Base-by-base conservation (phyloP, 2,888 invertebrate genomes). In the Cheilosia grossa region DNA sequence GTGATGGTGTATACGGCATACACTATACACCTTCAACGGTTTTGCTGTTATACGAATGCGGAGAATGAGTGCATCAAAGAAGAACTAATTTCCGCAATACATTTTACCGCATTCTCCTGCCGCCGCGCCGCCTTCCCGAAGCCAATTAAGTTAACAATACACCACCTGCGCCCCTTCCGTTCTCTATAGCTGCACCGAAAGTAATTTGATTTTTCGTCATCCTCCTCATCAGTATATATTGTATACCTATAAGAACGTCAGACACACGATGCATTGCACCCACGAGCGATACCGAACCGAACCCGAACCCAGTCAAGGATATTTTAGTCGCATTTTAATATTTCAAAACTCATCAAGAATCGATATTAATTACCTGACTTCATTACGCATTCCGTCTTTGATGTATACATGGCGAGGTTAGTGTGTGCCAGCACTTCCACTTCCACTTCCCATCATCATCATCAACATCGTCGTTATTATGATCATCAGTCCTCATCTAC, bases 281-380 rank as follows among this genome's bases (percentile, higher is more conserved):
- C 40, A 19, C n/a, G 24, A 37, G 40, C 42, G 37, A 53, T 21
- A 6, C 15, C 21, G 19, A 13, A 19, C 58, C 21, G 24, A 17
- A 10, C 2, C 21, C 21, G n/a, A n/a, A n/a, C 54, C 21, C 58
- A 37, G 13, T 21, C 51, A 47, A 58, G 64, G 77, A 73, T 82
- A 77, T 79, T 82, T 82, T 47, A 80, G 82, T 70, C 70, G 81
- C 70, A 78, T 80, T 87, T 87, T 81, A 87, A 87, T 87, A 87
- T 82, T 87, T 86, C 70, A 82, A 87, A 86, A 82, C 87, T 87
- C 83, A 86, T 86, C 87, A 86, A 74, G 86, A 87, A 85, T 85
- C 87, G 85, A 88, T 88, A 88, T 87, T 88, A 88, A 88, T 88
- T 88, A 87, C 86, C 88, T 79, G 87, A 87, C 83, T 88, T 86